Base-by-base conservation (phyloP, 2,113 vertebrate species). In the Mormyrus lacerda region DNA sequence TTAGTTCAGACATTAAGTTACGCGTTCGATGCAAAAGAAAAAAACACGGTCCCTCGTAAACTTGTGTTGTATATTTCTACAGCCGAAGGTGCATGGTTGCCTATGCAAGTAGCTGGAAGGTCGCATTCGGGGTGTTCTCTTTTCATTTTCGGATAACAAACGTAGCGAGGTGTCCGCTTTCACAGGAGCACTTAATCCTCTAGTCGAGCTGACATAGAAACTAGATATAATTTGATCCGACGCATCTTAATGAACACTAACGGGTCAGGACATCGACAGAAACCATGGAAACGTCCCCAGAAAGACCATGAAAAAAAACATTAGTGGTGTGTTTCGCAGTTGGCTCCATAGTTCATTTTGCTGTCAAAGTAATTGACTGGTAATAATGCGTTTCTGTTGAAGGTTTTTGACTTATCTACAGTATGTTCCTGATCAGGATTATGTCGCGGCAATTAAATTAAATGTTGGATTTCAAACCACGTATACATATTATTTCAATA, bases 201-300 rank as follows among this genome's bases (percentile, higher is more conserved):
- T 24, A 35, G 53, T 85, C 58, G 31, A 76, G 35, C 79, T 47
- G 48, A 90, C 31, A 69, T n/a, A 42, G 65, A 53, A 44, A 55
- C 87, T 45, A 24, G 55, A 4, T 84, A 47, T 73, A 88, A 90
- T 90, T 90, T 76, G 88, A 90, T 90, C 58, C 39, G 47, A 47
- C 61, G 85, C 90, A 65, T 90, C 58, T 88, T 87, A 88, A 87
- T 19, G 35, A 73, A 91, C 76, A 87, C 69, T 61, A 51, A 87
- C 31, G 45, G 87, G 8, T 44, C n/a, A 82, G 86, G 79, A 85
- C 50, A 61, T 85, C 45, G 50, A 44, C 53, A 47, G 87, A 69
- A 69, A 91, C 89, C 88, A 91, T 91, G 90, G 90, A 65, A 89
- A 91, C 87, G 42, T 21, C 2, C 47, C 21, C 31, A 48, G 42